Percentiles rank a stretch among this genome's conserved stretches.
phyloP scores from a whole-genome alignment of 2,888 invertebrate species.

The Nymphalis c-album region DNA sequence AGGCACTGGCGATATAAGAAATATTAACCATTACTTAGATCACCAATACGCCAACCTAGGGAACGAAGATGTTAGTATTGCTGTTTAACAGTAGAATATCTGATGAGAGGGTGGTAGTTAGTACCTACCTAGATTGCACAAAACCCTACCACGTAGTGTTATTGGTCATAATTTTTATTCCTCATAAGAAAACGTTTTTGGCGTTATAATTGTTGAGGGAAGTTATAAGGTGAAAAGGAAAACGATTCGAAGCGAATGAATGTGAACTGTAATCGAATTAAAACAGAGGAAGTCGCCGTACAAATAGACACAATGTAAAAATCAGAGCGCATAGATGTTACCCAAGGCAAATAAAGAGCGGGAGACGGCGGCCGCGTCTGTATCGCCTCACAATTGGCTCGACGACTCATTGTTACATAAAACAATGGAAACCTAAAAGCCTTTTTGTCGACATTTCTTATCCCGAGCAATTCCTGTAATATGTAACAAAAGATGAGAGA shows the following conservation, averaged over 20 bases:
- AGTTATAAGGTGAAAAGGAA: neutral
- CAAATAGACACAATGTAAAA: slow-evolving; percentile 24
- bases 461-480: slow-evolving; percentile 32
- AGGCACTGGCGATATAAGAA: no score
- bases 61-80: no score
- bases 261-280: slow-evolving; percentile 6
- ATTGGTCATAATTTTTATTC: no score
- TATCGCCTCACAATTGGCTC: slow-evolving; percentile 37
- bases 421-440: slow-evolving; percentile 35
- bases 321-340: slow-evolving; percentile 29
- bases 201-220: neutral
- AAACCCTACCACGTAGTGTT: no score
- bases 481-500: slow-evolving; percentile 32
- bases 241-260: neutral
- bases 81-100: no score
- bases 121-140: no score
- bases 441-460: slow-evolving; percentile 37
- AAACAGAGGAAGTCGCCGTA: slow-evolving; percentile 5
- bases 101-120: no score
- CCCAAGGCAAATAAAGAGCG: slow-evolving; percentile 21
- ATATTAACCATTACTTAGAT: no score
- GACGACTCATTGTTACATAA: slow-evolving; percentile 35
- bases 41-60: no score
- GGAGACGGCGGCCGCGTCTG: slow-evolving; percentile 23
- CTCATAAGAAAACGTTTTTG: neutral